Conservation (phyloP, 2,888 invertebrate genomes). For the Lepidonotus clava region DNA sequence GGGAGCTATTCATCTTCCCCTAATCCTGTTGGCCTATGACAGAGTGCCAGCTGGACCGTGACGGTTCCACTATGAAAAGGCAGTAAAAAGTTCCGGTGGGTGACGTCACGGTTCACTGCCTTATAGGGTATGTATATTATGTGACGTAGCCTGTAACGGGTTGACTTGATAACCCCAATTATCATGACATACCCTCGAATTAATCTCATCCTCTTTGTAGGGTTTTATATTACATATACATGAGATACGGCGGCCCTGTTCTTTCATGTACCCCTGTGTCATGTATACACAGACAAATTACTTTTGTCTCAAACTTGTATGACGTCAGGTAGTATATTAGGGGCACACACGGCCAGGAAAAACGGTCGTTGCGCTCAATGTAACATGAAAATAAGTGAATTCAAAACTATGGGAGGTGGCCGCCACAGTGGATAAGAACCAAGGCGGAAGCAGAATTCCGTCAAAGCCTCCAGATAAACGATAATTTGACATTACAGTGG, state of each 20-base stretch:
- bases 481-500: background rate
- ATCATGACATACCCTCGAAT: no score
- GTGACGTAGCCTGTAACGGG: background rate
- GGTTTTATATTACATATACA: background rate
- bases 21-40: background rate
- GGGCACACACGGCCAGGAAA: no score
- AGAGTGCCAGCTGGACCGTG: background rate
- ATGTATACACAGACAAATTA: no score
- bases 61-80: background rate
- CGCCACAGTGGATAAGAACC: no score
- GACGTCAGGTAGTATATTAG: no score
- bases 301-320: no score
- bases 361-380: no score
- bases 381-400: no score
- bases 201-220: background rate
- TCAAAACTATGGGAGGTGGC: no score
- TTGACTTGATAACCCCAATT: background rate
- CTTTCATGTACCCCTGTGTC: slow-evolving; percentile 25
- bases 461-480: no score
- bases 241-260: background rate
- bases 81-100: background rate
- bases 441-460: no score
- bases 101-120: background rate
- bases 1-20: background rate
- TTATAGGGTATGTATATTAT: background rate